Conservation (phyloP, 2,888 invertebrate species). For the Drosophila hamatofila region DNA sequence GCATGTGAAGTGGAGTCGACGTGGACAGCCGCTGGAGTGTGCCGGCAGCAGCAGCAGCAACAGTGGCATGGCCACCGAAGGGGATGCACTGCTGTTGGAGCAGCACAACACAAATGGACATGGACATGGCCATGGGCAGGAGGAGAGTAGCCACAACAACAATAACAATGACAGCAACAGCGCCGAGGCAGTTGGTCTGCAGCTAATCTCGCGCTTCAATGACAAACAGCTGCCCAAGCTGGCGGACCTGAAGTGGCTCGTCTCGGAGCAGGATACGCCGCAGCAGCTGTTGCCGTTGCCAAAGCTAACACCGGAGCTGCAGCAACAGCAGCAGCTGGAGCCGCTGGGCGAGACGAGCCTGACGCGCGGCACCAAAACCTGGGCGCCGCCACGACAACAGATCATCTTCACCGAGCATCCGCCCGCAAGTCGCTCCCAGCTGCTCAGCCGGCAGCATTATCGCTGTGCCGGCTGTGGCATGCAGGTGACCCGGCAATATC, state of each 20-base stretch:
- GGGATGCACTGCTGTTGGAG: constrained; percentile 59
- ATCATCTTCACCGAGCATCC: constrained; percentile 93
- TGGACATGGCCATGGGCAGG: constrained; percentile 56
- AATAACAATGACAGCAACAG: constrained; percentile 86
- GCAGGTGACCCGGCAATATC: constrained; percentile 90
- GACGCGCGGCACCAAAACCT: constrained; percentile 91
- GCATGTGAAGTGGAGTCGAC: constrained; percentile 88
- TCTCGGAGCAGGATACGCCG: constrained; percentile 91
- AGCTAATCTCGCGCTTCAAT: constrained; percentile 90
- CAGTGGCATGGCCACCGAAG: constrained; percentile 1
- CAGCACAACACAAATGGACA: constrained; percentile 77
- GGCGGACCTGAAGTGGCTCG: constrained; percentile 92
- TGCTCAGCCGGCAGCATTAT: constrained; percentile 91
- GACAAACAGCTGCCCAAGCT: constrained; percentile 91
- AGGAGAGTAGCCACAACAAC: neutral
- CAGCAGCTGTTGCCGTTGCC: constrained; percentile 92
- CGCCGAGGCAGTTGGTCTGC: constrained; percentile 92
- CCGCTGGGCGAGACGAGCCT: constrained; percentile 81
- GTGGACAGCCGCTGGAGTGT: constrained; percentile 10
- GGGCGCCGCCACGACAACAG: constrained; percentile 94
- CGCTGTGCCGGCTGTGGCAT: constrained; percentile 94
- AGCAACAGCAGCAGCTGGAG: constrained; percentile 52
- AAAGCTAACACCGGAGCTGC: constrained; percentile 77
- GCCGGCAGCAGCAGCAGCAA: neutral
- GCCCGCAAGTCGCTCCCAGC: constrained; percentile 87